Evolutionary conservation across 1,140 invertebrate genomes (phyloP), one percentile per base, ranked within the genome.

Genomic region (Zaprionus gabonicus): DNA sequence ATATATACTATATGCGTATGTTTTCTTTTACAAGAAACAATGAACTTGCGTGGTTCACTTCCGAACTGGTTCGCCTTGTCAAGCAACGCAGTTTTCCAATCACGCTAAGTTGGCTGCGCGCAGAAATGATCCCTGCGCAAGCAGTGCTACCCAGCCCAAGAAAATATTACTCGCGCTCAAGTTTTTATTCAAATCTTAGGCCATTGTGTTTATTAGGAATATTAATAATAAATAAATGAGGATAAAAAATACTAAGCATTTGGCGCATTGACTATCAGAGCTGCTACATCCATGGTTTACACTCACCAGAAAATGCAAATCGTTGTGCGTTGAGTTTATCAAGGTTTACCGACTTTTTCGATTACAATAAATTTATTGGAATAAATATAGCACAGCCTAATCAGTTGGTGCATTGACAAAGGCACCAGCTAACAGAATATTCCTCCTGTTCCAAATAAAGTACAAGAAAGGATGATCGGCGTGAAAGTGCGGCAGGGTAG

Each of bases 391-490:
- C 13, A 38, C 1, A 34, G 36, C 5, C 58, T 66, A 76, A 23
- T 70, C 64, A 63, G 2, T 34, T 63, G 79, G 67, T 7, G 84
- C 84, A 67, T 90, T 92, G 0, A 92, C 91, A 66, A 92, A 92
- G 15, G 91, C 91, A 2, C 91, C 91, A 28, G 91, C 91, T 28
- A 91, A 92, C 3, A 92, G 60, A 65, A 92, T 91, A 49, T 92
- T 92, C 38, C 75, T 91, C 74, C 85, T 91, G 63, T 92, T 92
- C 91, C 91, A 92, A 56, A 92, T 92, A 36, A 76, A 73, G 59
- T 92, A 93, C 9, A 92, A 36, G 31, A 34, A 34, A 9, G 31
- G 31, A 34, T 34, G 31, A 34, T 34, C 9, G 31, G 31, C 31
- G 9, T 34, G 9, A 10, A 34, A 34, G 9, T 34, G 31, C 31